Percentiles rank a stretch among this genome's conserved stretches.
Evolutionary conservation across 2,797 vertebrate genomes (phyloP).

Genomic region (Phoebastria nigripes): DNA sequence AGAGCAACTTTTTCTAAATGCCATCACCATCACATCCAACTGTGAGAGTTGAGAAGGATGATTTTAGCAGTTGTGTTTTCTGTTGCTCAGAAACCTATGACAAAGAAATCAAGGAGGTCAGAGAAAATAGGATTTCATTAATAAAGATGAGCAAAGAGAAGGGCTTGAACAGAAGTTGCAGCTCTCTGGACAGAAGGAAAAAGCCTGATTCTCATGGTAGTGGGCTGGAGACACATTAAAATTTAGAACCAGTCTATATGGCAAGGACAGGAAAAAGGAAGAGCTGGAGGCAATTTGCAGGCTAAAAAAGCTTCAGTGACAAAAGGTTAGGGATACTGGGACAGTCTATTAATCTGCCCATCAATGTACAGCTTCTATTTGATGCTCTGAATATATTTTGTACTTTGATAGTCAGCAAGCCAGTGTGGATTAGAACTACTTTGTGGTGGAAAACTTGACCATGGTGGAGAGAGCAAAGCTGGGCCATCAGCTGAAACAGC

Average conservation of each 20-base stretch:
- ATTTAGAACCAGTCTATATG: background rate
- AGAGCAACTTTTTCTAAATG: background rate
- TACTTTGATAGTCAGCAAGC: background rate
- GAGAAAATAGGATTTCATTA: slow-evolving; percentile 7
- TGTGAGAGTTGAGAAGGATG: background rate
- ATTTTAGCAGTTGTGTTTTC: background rate
- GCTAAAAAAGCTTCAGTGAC: background rate
- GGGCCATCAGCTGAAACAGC: background rate
- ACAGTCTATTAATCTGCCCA: background rate
- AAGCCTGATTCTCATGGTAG: background rate
- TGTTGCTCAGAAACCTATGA: background rate
- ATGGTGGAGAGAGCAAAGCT: background rate
- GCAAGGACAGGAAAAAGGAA: background rate
- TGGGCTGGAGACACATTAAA: background rate
- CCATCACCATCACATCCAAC: background rate
- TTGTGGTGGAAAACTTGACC: background rate
- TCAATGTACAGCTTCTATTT: background rate
- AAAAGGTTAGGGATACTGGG: background rate
- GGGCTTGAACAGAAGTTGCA: background rate
- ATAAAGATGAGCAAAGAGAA: background rate
- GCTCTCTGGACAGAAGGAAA: background rate
- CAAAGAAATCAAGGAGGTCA: background rate
- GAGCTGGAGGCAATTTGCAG: background rate
- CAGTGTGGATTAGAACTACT: background rate
- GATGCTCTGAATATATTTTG: background rate